phyloP scores from a whole-genome alignment of 2,113 vertebrate genomes.

The Pelecanus crispus region DNA sequence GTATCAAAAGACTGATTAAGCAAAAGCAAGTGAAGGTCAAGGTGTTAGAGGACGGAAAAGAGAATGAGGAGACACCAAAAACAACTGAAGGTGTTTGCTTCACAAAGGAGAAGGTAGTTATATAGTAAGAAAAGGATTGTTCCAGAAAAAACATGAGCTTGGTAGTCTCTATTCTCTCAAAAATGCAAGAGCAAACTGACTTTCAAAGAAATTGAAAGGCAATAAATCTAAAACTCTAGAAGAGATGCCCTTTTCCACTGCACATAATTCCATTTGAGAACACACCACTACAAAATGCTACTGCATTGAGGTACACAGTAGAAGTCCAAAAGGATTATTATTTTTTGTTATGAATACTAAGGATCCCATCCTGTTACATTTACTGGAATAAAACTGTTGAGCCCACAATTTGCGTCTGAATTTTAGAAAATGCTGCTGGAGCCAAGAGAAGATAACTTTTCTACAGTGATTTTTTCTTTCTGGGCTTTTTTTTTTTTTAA shows the following conservation, averaged over 20 bases:
- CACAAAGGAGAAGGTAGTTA: background rate
- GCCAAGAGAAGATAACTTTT: background rate
- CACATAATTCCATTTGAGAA: background rate
- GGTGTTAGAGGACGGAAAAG: background rate
- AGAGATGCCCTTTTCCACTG: background rate
- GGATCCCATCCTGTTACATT: background rate
- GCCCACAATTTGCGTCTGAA: background rate
- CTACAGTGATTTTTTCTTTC: background rate
- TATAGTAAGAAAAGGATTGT: background rate
- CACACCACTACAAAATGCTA: background rate
- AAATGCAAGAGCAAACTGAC: background rate
- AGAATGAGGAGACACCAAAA: background rate
- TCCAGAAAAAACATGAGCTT: background rate
- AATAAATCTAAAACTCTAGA: conserved; percentile 2
- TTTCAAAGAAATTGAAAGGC: background rate
- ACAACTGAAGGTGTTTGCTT: background rate
- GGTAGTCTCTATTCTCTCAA: background rate
- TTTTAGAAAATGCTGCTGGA: conserved; percentile 6
- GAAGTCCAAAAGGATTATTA: background rate
- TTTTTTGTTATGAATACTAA: conserved; percentile 36
- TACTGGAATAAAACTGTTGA: background rate
- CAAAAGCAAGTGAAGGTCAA: background rate
- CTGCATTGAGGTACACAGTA: background rate
- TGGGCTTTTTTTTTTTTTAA: background rate
- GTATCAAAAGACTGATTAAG: background rate